Conservation (phyloP, 2,113 vertebrate genomes). For the Oostethus manadensis region DNA sequence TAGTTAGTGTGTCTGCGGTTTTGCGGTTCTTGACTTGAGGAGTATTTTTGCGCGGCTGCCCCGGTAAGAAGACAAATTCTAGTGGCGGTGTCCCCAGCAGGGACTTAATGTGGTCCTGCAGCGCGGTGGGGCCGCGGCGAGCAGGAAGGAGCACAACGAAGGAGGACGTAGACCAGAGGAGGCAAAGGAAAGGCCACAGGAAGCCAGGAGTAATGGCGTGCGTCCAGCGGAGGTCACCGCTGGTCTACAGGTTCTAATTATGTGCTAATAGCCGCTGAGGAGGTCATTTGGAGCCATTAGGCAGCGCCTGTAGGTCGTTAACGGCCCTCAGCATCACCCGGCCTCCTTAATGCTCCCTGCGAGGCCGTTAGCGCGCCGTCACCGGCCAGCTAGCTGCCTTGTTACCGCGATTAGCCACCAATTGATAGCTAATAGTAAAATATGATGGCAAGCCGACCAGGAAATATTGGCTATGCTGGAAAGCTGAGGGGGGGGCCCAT, state of each 20-base stretch:
- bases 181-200: constrained; percentile 21
- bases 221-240: constrained; percentile 76
- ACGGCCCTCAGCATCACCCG: constrained; percentile 80
- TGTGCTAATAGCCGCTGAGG: constrained; percentile 82
- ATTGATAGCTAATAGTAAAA: constrained; percentile 84
- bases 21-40: no score
- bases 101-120: constrained; percentile 48
- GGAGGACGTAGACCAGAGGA: constrained; percentile 7
- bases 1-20: no score
- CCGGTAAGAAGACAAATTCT: constrained; percentile 55
- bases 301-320: constrained; percentile 81
- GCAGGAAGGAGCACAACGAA: constrained; percentile 17
- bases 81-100: constrained; percentile 38
- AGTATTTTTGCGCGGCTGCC: constrained; percentile 42
- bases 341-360: constrained; percentile 79
- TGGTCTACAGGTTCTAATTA: constrained; percentile 83
- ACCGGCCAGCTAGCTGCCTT: constrained; percentile 76
- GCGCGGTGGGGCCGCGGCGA: constrained; percentile 44
- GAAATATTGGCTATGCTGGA: constrained; percentile 69
- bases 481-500: constrained; percentile 39
- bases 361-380: constrained; percentile 79
- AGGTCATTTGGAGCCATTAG: constrained; percentile 83
- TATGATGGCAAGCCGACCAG: constrained; percentile 71
- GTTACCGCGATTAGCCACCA: constrained; percentile 80
- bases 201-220: constrained; percentile 64